Conservation (phyloP, 2,888 invertebrate genomes). For the Leucophora obtusa region DNA sequence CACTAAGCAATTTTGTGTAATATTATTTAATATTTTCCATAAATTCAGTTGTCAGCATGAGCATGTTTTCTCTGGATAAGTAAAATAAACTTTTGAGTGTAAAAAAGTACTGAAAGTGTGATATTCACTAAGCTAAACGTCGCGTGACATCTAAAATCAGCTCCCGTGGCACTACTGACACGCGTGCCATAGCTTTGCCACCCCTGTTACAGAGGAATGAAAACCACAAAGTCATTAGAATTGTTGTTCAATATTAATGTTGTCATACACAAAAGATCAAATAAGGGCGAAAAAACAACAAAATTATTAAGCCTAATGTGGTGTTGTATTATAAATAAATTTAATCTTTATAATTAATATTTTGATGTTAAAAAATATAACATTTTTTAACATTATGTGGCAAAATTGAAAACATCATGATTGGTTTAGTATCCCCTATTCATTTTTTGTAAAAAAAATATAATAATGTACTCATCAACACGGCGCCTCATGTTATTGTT, state of each 20-base stretch:
- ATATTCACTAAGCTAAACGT: too few relatives aligned
- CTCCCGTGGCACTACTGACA: too few relatives aligned
- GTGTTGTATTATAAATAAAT: neutral
- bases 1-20: too few relatives aligned
- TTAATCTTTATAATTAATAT: neutral
- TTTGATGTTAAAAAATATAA: neutral
- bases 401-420: neutral
- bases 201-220: conserved; percentile 1
- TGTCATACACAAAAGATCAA: too few relatives aligned
- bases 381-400: neutral
- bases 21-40: too few relatives aligned
- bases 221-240: conserved; percentile 57
- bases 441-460: neutral
- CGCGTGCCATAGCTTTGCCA: too few relatives aligned
- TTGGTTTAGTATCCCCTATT: neutral
- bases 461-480: neutral
- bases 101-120: too few relatives aligned
- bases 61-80: too few relatives aligned
- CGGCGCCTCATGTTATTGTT: conserved; percentile 14
- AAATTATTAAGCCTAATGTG: neutral
- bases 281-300: neutral
- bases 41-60: too few relatives aligned
- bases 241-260: conserved; percentile 10
- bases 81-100: too few relatives aligned
- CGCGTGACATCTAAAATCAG: too few relatives aligned